A percentile compares a stretch with the other conserved stretches of the same genome.
Evolutionary conservation across 92 coral and sea anemone species (phyloP).

Genomic region (Zoanthus sociatus): DNA sequence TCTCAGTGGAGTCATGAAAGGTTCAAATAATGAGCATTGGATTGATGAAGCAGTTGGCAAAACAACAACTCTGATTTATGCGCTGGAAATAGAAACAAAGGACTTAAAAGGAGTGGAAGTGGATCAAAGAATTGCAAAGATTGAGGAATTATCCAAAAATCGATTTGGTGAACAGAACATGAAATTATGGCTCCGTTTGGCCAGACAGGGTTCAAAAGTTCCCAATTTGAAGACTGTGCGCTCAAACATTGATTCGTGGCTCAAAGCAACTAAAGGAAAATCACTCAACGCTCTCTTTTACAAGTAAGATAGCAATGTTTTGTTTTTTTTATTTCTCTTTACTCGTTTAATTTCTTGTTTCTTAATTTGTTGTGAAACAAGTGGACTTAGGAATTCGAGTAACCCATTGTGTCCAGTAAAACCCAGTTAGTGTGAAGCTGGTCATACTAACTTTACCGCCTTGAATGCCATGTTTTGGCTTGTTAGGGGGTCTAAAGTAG

Average conservation of each 20-base stretch:
- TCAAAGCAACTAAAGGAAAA: conserved; percentile 61
- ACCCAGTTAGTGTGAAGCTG: too few relatives aligned
- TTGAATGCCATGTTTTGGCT: too few relatives aligned
- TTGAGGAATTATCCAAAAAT: conserved; percentile 57
- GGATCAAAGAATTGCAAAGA: conserved; percentile 58
- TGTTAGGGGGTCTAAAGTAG: too few relatives aligned
- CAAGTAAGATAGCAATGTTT: conserved; percentile 64
- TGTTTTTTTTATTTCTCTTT: too few relatives aligned
- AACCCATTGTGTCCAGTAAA: too few relatives aligned
- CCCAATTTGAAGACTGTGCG: conserved; percentile 67
- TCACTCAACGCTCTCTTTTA: conserved; percentile 82
- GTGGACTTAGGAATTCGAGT: too few relatives aligned
- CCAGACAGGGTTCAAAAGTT: conserved; percentile 56
- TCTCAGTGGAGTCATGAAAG: conserved; percentile 55
- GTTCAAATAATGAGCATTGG: conserved; percentile 61
- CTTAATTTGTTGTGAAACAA: too few relatives aligned
- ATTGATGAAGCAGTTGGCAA: conserved; percentile 56
- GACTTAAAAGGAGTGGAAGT: conserved; percentile 64
- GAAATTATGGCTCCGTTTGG: conserved; percentile 76
- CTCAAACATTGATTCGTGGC: conserved; percentile 61
- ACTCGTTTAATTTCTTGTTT: too few relatives aligned
- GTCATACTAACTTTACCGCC: too few relatives aligned
- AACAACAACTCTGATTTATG: conserved; percentile 61
- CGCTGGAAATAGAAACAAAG: conserved; percentile 75
- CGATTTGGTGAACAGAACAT: conserved; percentile 63